A percentile compares a stretch with the other conserved stretches of the same genome.
These are phyloP conservation scores for Zingel zingel DNA, from an alignment of 2,113 vertebrate genomes.

Conservation along the genomic window DNA sequence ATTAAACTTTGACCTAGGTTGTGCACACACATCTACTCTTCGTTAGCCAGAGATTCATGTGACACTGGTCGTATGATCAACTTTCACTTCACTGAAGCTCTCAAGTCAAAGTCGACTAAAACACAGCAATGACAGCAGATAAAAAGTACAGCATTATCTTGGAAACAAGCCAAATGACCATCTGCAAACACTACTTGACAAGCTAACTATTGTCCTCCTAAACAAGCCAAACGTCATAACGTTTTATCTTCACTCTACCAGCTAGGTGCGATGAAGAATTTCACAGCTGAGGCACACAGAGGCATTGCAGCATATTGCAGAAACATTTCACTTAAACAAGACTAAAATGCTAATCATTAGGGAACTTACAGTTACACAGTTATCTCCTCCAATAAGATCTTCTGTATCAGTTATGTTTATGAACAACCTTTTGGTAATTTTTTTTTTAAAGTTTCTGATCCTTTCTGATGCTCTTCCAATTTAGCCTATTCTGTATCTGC, in stretches of 20 bases:
- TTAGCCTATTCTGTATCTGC: not conserved
- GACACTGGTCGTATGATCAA: constrained; percentile 36
- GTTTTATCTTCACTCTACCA: constrained; percentile 33
- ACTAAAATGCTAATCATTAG: not conserved
- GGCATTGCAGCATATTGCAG: not conserved
- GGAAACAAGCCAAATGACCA: constrained; percentile 64
- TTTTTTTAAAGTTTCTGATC: not conserved
- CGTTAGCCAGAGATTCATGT: constrained; percentile 10
- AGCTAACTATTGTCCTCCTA: constrained; percentile 40
- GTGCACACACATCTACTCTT: constrained; percentile 21
- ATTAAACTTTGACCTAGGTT: constrained; percentile 25
- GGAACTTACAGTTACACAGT: not conserved
- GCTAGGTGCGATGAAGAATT: constrained; percentile 38
- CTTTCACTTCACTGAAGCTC: constrained; percentile 12
- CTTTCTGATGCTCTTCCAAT: not conserved
- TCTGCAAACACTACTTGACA: constrained; percentile 40
- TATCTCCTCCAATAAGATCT: not conserved
- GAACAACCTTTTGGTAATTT: not conserved
- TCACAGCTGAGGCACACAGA: constrained; percentile 6
- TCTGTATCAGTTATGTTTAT: not conserved
- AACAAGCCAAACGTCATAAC: constrained; percentile 39
- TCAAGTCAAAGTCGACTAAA: constrained; percentile 1
- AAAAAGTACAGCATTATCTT: constrained; percentile 33
- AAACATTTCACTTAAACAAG: not conserved
- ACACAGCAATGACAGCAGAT: constrained; percentile 30